Percentiles rank a stretch among this genome's conserved stretches.
Conservation (phyloP, 2,888 invertebrate species). For the Bembecia ichneumoniformis region DNA sequence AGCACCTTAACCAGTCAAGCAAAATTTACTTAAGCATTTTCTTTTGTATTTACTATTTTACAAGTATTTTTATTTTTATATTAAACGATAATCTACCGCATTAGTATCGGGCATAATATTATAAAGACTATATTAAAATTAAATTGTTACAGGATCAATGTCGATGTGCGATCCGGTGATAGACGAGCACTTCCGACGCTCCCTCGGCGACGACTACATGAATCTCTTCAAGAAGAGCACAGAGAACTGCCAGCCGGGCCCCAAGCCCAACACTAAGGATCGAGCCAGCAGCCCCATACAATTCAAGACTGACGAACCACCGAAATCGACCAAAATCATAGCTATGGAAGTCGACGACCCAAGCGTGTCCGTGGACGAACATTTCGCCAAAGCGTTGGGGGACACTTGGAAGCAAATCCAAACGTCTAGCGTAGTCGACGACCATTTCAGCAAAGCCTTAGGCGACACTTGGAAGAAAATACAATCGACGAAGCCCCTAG, state of each 20-base stretch:
- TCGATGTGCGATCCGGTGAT: conserved; percentile 91
- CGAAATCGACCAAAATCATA: conserved; percentile 53
- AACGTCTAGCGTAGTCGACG: conserved; percentile 80
- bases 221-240: conserved; percentile 75
- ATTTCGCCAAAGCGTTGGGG: conserved; percentile 90
- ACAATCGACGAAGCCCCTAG: conserved; percentile 69
- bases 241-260: conserved; percentile 33
- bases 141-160: conserved; percentile 71
- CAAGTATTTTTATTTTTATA: no score
- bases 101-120: no score
- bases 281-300: conserved; percentile 64
- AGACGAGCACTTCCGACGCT: conserved; percentile 95
- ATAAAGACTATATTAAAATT: no score
- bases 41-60: no score
- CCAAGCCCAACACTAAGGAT: conserved; percentile 62
- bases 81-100: no score
- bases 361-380: conserved; percentile 85
- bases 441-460: conserved; percentile 92
- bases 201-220: conserved; percentile 87
- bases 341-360: conserved; percentile 74
- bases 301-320: conserved; percentile 47
- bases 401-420: conserved; percentile 87
- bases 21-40: no score
- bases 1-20: no score
- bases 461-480: conserved; percentile 87